phyloP scores from a whole-genome alignment of 1,140 invertebrate species.

The Sycophaga agraensis region DNA sequence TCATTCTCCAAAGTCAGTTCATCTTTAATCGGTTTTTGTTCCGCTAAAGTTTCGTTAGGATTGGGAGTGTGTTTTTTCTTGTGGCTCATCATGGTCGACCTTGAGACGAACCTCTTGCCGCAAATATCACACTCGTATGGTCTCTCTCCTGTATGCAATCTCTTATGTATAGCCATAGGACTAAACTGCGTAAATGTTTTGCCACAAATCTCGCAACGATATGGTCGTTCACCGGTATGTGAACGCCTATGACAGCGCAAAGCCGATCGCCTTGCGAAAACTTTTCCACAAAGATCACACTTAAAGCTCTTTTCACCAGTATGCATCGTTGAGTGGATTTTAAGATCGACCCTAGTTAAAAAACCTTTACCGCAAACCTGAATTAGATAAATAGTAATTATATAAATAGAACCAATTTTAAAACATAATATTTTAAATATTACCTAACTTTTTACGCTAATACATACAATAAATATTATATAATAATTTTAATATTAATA shows the following conservation, averaged over 20 bases:
- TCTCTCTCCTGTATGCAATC: conserved; percentile 75
- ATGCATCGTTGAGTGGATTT: conserved; percentile 68
- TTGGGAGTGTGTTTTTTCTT: conserved; percentile 59
- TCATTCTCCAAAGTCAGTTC: too few relatives aligned
- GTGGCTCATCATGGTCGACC: conserved; percentile 65
- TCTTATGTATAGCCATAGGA: conserved; percentile 66
- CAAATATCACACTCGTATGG: conserved; percentile 80
- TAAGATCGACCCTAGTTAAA: conserved; percentile 63
- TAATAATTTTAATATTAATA: too few relatives aligned
- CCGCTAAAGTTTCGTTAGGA: background rate
- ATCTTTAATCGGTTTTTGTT: conserved; percentile 44
- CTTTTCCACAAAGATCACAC: conserved; percentile 68
- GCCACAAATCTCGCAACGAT: conserved; percentile 64
- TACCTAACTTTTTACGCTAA: too few relatives aligned
- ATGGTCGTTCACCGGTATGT: conserved; percentile 72
- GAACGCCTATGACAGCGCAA: conserved; percentile 69
- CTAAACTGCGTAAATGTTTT: conserved; percentile 68
- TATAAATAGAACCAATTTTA: too few relatives aligned
- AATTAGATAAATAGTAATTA: too few relatives aligned
- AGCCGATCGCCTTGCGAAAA: conserved; percentile 71
- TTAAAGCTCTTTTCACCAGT: conserved; percentile 72
- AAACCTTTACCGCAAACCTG: conserved; percentile 69
- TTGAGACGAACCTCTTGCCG: conserved; percentile 62
- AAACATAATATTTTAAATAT: too few relatives aligned
- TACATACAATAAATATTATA: too few relatives aligned